Conservation (phyloP, 2,888 invertebrate species). For the Scaptomyza caliginosa region DNA sequence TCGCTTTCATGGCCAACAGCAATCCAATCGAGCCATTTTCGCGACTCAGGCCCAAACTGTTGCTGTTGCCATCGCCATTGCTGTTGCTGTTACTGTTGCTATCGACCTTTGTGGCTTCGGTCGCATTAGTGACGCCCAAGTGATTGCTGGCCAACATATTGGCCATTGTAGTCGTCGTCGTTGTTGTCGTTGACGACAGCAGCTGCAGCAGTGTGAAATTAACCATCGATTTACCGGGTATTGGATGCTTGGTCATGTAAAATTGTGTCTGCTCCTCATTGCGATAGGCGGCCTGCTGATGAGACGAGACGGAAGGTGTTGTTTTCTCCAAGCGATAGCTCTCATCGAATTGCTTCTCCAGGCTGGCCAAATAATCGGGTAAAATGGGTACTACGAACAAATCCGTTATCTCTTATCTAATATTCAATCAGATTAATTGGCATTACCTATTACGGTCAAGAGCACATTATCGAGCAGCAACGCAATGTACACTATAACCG, state of each 20-base stretch:
- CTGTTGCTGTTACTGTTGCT: constrained; percentile 45
- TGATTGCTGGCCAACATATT: constrained; percentile 36
- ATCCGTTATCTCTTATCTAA: constrained; percentile 4
- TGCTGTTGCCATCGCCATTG: constrained; percentile 17
- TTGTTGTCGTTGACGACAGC: constrained; percentile 42
- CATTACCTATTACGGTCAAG: constrained; percentile 94
- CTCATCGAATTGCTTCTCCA: constrained; percentile 81
- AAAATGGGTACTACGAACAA: constrained; percentile 89
- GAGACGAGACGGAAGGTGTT: constrained; percentile 36
- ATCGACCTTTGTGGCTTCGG: constrained; percentile 27
- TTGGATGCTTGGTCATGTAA: constrained; percentile 83
- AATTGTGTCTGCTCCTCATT: constrained; percentile 54
- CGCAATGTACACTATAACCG: constrained; percentile 89
- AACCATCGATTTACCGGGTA: constrained; percentile 83
- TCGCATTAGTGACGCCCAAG: constrained; percentile 52
- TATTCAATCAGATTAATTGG: constrained; percentile 9
- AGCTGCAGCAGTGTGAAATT: constrained; percentile 80
- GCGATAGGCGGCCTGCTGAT: constrained; percentile 80
- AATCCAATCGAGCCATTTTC: constrained; percentile 89
- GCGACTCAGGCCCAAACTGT: constrained; percentile 84
- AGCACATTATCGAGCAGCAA: constrained; percentile 94
- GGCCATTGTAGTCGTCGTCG: constrained; percentile 42
- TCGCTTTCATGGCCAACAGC: constrained; percentile 90
- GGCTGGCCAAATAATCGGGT: constrained; percentile 89
- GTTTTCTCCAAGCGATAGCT: constrained; percentile 25